A percentile compares a stretch with the other conserved stretches of the same genome.
These are phyloP conservation scores for Epizoanthus illoricatus DNA, from an alignment of 92 coral and sea anemone species.

Conservation along the genomic window DNA sequence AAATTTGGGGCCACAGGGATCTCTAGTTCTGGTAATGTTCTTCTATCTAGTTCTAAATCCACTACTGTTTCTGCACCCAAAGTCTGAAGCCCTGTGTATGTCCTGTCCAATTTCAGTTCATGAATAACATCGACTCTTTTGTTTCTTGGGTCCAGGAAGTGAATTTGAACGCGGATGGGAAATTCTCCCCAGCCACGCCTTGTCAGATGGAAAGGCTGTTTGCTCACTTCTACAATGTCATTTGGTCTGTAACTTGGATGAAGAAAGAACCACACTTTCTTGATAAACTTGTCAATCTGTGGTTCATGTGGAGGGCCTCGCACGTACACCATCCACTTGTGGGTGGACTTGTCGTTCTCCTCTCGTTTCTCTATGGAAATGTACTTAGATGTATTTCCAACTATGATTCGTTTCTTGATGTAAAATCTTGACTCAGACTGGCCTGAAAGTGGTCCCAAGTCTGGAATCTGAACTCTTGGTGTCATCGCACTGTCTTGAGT, in stretches of 20 bases:
- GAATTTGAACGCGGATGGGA: slow-evolving; percentile 94
- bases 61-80: slow-evolving; percentile 97
- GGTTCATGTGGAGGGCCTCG: slow-evolving; percentile 93
- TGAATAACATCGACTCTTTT: slow-evolving; percentile 94
- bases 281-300: slow-evolving; percentile 65
- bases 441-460: slow-evolving; percentile 1
- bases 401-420: slow-evolving; percentile 81
- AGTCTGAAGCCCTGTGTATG: slow-evolving; percentile 98
- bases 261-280: slow-evolving; percentile 97
- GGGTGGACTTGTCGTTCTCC: slow-evolving; percentile 92
- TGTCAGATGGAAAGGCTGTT: slow-evolving; percentile 93
- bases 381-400: slow-evolving; percentile 97
- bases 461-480: slow-evolving; percentile 2
- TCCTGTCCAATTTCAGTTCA: slow-evolving; percentile 88
- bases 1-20: slow-evolving; percentile 35
- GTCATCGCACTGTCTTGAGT: neutral
- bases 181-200: slow-evolving; percentile 99
- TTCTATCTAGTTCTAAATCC: slow-evolving; percentile 91
- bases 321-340: slow-evolving; percentile 99
- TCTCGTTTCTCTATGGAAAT: slow-evolving; percentile 88
- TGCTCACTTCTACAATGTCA: slow-evolving; percentile 93
- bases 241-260: slow-evolving; percentile 99
- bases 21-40: slow-evolving; percentile 74
- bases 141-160: slow-evolving; percentile 87
- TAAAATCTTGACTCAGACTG: slow-evolving; percentile 83